These are phyloP conservation scores for Hedychridium roseum DNA, from an alignment of 2,888 invertebrate species.

Conservation along the genomic window DNA sequence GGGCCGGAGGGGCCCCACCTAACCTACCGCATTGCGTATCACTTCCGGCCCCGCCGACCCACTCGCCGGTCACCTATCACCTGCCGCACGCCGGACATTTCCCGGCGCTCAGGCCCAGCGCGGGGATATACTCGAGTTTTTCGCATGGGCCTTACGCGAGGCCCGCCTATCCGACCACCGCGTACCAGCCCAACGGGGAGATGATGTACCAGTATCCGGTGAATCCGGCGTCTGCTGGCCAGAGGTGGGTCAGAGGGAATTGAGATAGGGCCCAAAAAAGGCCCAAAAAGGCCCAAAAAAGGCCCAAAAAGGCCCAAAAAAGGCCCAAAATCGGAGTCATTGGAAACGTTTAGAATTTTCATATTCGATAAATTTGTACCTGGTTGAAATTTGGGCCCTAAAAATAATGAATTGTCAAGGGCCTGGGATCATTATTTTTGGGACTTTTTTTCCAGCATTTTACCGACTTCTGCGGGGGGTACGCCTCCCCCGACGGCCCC, in stretches of 20 bases:
- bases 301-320: too few relatives aligned
- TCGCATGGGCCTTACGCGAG: slow-evolving; percentile 56
- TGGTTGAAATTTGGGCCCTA: too few relatives aligned
- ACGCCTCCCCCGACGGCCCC: slow-evolving; percentile 44
- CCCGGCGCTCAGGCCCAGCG: slow-evolving; percentile 54
- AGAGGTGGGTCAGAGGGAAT: too few relatives aligned
- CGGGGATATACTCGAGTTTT: slow-evolving; percentile 57
- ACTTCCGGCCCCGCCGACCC: slow-evolving; percentile 55
- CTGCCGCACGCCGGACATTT: slow-evolving; percentile 60
- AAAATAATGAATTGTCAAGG: too few relatives aligned
- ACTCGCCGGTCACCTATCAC: slow-evolving; percentile 50
- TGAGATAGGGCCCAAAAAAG: too few relatives aligned
- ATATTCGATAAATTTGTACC: slow-evolving; percentile 27
- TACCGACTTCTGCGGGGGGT: too few relatives aligned
- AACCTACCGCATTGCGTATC: slow-evolving; percentile 54
- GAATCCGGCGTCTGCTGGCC: slow-evolving; percentile 50
- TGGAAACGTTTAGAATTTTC: slow-evolving; percentile 34
- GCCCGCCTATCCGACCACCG: slow-evolving; percentile 60
- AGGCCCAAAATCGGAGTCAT: too few relatives aligned
- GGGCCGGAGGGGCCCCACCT: slow-evolving; percentile 46
- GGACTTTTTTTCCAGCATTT: too few relatives aligned
- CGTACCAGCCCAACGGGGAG: slow-evolving; percentile 67
- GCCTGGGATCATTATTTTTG: too few relatives aligned
- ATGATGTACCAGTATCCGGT: slow-evolving; percentile 61
- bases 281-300: too few relatives aligned